phyloP scores from a whole-genome alignment of 2,113 vertebrate genomes.

The Tursiops truncatus region DNA sequence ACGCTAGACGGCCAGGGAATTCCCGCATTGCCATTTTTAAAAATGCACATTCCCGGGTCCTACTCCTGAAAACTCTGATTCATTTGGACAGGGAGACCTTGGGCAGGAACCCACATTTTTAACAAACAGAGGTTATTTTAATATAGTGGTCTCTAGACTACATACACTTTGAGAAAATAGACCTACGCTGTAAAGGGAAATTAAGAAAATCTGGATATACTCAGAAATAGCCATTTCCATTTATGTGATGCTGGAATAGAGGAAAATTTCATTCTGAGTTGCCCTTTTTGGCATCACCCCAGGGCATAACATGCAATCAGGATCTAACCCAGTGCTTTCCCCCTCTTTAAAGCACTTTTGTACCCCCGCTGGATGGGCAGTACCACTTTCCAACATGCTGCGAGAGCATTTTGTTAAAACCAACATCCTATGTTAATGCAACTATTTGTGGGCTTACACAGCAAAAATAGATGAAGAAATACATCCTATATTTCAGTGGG shows the following conservation, averaged over 20 bases:
- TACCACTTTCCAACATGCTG: not conserved
- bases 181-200: not conserved
- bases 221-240: slow-evolving; percentile 22
- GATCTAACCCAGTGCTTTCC: not conserved
- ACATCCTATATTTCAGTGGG: not conserved
- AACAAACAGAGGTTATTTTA: not conserved
- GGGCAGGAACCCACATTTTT: not conserved
- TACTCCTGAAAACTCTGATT: not conserved
- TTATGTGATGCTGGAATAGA: not conserved
- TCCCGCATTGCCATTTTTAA: not conserved
- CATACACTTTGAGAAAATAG: not conserved
- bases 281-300: not conserved
- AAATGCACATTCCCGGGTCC: not conserved
- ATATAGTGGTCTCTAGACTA: not conserved
- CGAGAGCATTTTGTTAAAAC: slow-evolving; percentile 44
- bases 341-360: not conserved
- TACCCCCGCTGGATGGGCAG: not conserved
- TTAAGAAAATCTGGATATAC: not conserved
- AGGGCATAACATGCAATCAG: not conserved
- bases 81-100: not conserved
- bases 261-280: not conserved
- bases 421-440: not conserved
- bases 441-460: slow-evolving; percentile 27
- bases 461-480: slow-evolving; percentile 15
- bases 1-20: not conserved